Conservation (phyloP, 2,797 vertebrate genomes). For the Rhinogobio ventralis region DNA sequence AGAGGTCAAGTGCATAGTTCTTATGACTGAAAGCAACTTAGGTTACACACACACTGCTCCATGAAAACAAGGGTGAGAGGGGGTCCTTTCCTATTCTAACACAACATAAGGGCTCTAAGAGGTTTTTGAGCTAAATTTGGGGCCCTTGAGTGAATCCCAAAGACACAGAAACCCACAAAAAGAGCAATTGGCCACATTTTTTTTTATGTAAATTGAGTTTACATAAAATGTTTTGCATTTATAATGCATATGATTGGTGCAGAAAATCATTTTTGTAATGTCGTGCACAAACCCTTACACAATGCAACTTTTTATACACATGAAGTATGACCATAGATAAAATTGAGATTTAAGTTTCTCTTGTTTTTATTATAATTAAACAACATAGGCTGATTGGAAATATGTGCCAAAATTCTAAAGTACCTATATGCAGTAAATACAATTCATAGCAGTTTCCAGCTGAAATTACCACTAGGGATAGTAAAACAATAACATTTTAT, state of each 20-base stretch:
- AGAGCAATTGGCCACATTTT: constrained; percentile 14
- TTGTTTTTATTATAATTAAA: neutral
- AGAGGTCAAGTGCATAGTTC: constrained; percentile 50
- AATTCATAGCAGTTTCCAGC: neutral
- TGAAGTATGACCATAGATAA: constrained; percentile 51
- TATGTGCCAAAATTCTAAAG: neutral
- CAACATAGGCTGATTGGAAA: neutral
- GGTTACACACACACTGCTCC: constrained; percentile 69
- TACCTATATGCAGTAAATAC: neutral
- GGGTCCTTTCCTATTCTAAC: constrained; percentile 52
- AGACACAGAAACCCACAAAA: constrained; percentile 27
- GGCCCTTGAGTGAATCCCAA: constrained; percentile 18
- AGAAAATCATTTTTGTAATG: constrained; percentile 23
- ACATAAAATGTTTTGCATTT: constrained; percentile 19
- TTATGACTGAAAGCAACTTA: constrained; percentile 65
- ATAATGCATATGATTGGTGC: constrained; percentile 10
- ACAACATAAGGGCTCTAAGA: constrained; percentile 32
- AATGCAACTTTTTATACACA: constrained; percentile 53
- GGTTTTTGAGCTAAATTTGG: neutral
- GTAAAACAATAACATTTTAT: neutral
- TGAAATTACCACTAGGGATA: neutral
- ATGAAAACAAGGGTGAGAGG: constrained; percentile 66
- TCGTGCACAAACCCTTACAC: constrained; percentile 59
- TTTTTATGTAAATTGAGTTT: constrained; percentile 34
- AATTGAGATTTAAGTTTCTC: neutral